A percentile compares a stretch with the other conserved stretches of the same genome.
Evolutionary conservation across 2,888 invertebrate genomes (phyloP).

Genomic region (Heteromurus nitidus): DNA sequence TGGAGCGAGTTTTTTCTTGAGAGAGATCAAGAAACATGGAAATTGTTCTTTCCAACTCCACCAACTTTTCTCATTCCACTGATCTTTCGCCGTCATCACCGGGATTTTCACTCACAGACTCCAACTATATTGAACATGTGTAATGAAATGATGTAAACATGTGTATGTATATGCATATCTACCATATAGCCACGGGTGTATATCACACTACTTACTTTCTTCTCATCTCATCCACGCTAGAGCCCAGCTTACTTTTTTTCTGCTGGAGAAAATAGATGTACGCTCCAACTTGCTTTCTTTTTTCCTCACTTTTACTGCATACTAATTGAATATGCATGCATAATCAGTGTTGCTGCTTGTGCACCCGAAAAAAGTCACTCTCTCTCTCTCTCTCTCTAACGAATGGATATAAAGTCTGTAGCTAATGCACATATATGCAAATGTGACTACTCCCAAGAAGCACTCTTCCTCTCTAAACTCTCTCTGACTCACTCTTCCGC

Average conservation of each 20-base stretch:
- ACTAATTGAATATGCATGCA: constrained; percentile 68
- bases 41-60: too few relatives aligned
- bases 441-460: constrained; percentile 15
- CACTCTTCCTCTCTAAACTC: background rate
- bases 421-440: constrained; percentile 13
- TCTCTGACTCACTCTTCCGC: background rate
- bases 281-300: background rate
- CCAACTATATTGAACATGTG: background rate
- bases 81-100: constrained; percentile 14
- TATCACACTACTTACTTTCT: too few relatives aligned
- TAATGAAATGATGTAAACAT: background rate
- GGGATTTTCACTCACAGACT: background rate
- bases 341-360: constrained; percentile 52
- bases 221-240: too few relatives aligned
- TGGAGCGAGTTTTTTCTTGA: too few relatives aligned
- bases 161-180: background rate
- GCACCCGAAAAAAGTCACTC: constrained; percentile 32
- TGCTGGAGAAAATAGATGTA: background rate
- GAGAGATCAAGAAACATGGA: too few relatives aligned
- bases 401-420: background rate
- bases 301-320: constrained; percentile 51
- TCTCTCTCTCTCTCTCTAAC: background rate
- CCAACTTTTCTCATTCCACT: constrained; percentile 30
- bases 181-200: too few relatives aligned
- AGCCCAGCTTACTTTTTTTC: background rate